These are phyloP conservation scores for Globia sparganii DNA, from an alignment of 2,888 invertebrate genomes.

Conservation along the genomic window DNA sequence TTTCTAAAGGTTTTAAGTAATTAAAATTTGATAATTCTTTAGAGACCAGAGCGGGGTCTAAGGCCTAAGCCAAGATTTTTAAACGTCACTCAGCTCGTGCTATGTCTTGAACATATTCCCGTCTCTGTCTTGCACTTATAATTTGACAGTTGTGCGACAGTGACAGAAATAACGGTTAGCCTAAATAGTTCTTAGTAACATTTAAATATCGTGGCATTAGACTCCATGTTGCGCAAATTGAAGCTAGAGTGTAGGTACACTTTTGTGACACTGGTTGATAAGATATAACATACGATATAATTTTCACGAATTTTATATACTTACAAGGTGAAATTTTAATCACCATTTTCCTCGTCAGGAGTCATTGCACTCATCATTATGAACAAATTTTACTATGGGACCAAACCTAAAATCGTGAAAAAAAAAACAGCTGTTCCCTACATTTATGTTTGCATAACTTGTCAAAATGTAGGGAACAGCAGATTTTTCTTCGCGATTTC, in stretches of 20 bases:
- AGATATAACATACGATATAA: neutral
- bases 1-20: neutral
- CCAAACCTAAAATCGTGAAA: too few species aligned
- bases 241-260: neutral
- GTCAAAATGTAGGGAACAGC: too few species aligned
- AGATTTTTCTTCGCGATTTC: too few species aligned
- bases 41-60: neutral
- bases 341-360: too few species aligned
- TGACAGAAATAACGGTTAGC: neutral
- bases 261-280: neutral
- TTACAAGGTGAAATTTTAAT: too few species aligned
- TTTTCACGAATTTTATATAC: too few species aligned
- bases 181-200: neutral
- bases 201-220: neutral
- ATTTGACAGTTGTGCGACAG: neutral
- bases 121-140: neutral
- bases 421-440: too few species aligned
- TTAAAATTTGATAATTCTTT: neutral
- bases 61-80: neutral
- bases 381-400: too few species aligned
- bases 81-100: neutral
- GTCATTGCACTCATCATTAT: too few species aligned
- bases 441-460: too few species aligned
- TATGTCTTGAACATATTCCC: neutral
- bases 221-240: neutral